phyloP scores from a whole-genome alignment of 2,797 vertebrate species.

The Hephaestus fuliginosus region DNA sequence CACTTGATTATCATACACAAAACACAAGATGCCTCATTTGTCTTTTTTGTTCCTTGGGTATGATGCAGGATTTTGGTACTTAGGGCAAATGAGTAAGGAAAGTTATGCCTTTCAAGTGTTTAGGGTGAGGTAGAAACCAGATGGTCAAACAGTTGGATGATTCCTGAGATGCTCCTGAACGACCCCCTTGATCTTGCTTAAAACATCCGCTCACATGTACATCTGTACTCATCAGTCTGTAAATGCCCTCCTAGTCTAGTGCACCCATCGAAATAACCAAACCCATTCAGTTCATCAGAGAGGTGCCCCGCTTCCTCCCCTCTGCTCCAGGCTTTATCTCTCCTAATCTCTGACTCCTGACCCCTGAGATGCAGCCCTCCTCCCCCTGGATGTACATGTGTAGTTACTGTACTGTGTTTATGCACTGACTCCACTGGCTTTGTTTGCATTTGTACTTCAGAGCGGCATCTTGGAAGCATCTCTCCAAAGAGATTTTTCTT shows the following conservation, averaged over 20 bases:
- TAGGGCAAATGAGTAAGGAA: neutral
- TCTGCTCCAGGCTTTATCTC: conserved; percentile 47
- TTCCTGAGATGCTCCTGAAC: neutral
- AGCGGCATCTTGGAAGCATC: conserved; percentile 52
- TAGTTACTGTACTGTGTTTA: conserved; percentile 54
- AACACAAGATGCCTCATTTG: neutral
- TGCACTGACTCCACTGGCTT: conserved; percentile 48
- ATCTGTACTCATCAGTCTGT: conserved; percentile 1
- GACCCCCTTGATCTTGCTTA: neutral
- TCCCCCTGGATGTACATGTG: conserved; percentile 56
- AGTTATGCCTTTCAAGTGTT: conserved; percentile 18
- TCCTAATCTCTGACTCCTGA: conserved; percentile 45
- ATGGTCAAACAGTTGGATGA: neutral
- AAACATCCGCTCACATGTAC: conserved; percentile 12
- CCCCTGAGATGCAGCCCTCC: conserved; percentile 69
- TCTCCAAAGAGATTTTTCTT: conserved; percentile 42
- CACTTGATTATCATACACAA: neutral
- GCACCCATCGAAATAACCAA: conserved; percentile 32
- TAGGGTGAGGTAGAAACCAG: neutral
- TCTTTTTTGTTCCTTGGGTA: neutral
- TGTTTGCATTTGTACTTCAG: conserved; percentile 51
- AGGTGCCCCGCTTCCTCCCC: conserved; percentile 40
- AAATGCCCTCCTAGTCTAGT: neutral
- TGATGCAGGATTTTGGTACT: neutral
- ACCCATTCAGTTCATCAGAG: conserved; percentile 85